Evolutionary conservation across 2,797 vertebrate genomes (phyloP).

Genomic region (Tenualosa thibaudeaui): DNA sequence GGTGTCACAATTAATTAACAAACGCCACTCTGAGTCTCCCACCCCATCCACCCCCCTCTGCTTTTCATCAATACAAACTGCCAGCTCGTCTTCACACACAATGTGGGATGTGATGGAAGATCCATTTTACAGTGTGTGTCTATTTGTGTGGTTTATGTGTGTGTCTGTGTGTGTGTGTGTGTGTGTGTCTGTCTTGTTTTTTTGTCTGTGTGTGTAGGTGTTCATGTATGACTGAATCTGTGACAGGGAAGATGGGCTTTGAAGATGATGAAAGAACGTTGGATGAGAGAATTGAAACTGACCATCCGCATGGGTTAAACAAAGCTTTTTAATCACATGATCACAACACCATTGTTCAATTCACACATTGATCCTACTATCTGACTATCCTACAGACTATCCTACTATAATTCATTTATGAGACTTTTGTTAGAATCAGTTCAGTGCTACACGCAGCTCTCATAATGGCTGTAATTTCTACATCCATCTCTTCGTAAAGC

Average conservation of each 20-base stretch:
- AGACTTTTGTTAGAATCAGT: not conserved
- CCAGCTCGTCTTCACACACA: constrained; percentile 19
- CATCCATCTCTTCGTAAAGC: not conserved
- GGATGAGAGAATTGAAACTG: not conserved
- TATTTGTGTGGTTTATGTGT: not conserved
- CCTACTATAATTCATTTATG: not conserved
- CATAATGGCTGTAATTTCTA: not conserved
- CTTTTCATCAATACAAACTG: constrained; percentile 33
- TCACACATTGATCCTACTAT: not conserved
- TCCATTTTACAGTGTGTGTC: constrained; percentile 31
- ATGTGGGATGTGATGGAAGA: constrained; percentile 23
- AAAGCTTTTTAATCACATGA: not conserved
- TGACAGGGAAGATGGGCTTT: not conserved
- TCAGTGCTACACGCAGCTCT: not conserved
- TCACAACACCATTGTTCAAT: not conserved
- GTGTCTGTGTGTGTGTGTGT: not conserved
- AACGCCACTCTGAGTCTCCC: constrained; percentile 16
- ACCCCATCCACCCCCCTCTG: constrained; percentile 22
- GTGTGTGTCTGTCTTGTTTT: not conserved
- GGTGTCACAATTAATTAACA: constrained; percentile 38
- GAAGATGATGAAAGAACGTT: not conserved
- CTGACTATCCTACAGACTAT: no score
- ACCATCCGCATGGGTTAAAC: not conserved
- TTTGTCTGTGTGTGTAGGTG: not conserved
- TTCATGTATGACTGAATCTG: not conserved